Percentiles rank a stretch among this genome's conserved stretches.
These are phyloP conservation scores for Eonycteris spelaea DNA, from an alignment of 2,113 vertebrate genomes.

Conservation along the genomic window DNA sequence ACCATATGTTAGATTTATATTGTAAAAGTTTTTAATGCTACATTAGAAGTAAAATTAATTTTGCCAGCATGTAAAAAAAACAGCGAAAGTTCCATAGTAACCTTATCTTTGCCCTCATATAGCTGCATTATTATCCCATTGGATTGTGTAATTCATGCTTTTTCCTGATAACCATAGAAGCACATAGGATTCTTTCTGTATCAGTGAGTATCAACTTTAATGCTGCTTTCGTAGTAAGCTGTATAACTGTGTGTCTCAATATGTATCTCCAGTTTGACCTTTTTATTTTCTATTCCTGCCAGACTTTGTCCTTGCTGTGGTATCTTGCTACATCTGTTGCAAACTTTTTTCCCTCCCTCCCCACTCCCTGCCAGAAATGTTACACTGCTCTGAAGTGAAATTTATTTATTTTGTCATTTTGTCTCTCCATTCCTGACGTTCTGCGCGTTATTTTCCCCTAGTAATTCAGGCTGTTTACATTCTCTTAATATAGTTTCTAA, in stretches of 20 bases:
- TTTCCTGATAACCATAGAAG: conserved; percentile 12
- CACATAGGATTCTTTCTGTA: conserved; percentile 36
- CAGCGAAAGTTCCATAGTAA: not conserved
- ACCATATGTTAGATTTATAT: not conserved
- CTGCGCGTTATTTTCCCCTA: not conserved
- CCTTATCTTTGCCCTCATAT: conserved; percentile 20
- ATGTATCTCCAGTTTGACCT: conserved; percentile 56
- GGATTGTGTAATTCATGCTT: conserved; percentile 10
- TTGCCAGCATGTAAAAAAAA: not conserved
- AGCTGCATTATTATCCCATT: conserved; percentile 9
- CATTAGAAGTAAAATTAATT: conserved; percentile 22
- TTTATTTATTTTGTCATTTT: conserved; percentile 50
- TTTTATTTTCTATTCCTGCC: conserved; percentile 49
- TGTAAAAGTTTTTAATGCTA: not conserved
- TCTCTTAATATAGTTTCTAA: conserved; percentile 7
- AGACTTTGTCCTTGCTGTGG: conserved; percentile 42
- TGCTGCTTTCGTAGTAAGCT: conserved; percentile 46
- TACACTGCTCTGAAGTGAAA: conserved; percentile 52
- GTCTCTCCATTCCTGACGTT: not conserved
- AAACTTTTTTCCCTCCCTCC: not conserved
- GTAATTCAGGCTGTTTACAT: conserved; percentile 29
- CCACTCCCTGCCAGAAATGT: conserved; percentile 3
- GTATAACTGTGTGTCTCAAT: conserved; percentile 50
- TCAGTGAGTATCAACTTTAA: conserved; percentile 48
- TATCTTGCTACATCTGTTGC: conserved; percentile 50